Conservation (phyloP, 1,140 invertebrate species). For the Macrotrachela quadricornifera region DNA sequence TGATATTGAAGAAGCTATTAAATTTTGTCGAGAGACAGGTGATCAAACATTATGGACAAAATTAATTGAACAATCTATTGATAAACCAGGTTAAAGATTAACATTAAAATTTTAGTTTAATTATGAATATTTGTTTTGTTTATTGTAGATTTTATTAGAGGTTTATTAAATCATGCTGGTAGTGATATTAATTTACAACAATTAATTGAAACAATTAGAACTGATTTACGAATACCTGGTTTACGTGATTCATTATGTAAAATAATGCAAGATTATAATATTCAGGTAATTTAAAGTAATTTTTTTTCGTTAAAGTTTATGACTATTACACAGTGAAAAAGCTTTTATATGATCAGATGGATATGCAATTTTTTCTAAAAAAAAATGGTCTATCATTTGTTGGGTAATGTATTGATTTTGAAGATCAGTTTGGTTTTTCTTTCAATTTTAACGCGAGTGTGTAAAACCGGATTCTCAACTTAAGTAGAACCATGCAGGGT, state of each 20-base stretch:
- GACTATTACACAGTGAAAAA: too few species aligned
- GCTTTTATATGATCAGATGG: too few species aligned
- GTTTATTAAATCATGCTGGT: constrained; percentile 52
- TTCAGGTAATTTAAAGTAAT: constrained; percentile 41
- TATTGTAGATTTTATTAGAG: constrained; percentile 47
- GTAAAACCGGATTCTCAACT: too few species aligned
- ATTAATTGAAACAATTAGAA: constrained; percentile 59
- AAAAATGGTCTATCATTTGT: too few species aligned
- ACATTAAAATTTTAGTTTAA: not conserved
- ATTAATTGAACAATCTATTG: constrained; percentile 63
- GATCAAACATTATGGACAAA: constrained; percentile 72
- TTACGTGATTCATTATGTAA: constrained; percentile 71
- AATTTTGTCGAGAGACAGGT: constrained; percentile 87
- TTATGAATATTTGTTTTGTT: not conserved
- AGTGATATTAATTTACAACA: constrained; percentile 72
- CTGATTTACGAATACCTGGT: constrained; percentile 60
- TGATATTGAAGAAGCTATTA: constrained; percentile 75
- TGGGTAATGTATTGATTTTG: too few species aligned
- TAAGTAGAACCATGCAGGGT: too few species aligned
- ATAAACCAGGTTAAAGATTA: constrained; percentile 51
- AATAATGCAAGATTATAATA: constrained; percentile 79
- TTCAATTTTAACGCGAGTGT: too few species aligned
- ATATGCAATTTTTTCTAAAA: too few species aligned
- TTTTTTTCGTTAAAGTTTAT: too few species aligned
- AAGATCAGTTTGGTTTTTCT: too few species aligned